Base-by-base conservation (phyloP, 2,888 invertebrate species). In the Phlogophora meticulosa region DNA sequence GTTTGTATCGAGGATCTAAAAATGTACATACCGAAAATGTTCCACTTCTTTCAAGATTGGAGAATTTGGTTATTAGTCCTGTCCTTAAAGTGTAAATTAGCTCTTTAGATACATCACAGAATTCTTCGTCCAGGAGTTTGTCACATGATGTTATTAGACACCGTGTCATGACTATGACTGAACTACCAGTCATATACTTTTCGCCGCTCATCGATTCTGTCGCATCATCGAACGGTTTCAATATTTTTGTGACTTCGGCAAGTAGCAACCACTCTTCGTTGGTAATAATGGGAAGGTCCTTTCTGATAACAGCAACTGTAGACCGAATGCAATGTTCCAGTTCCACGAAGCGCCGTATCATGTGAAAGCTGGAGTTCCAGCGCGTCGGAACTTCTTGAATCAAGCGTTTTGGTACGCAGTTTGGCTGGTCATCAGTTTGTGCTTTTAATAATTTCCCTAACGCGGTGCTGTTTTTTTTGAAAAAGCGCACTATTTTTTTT, bases 201-300 rank as follows among this genome's bases (percentile, higher is more conserved):
- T 46, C 46, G 15, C 46, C 46, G 46, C 46, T 46, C 24, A 46
- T 46, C 10, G 46, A 46, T 24, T 45, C 22, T 10, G 46, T 46
- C 3, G 24, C 46, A 22, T 46, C 24, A 46, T 46, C 46, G 22
- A 46, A 46, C 4, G 46, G 46, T 24, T 46, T 46, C 4, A 24
- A 46, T 24, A 24, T 46, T 15, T 46, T 46, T 3, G 24, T 4
- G 15, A 46, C 15, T 46, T 46, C 46, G 0, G 22, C 3, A 46
- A 46, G 24, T 24, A 46, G 24, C 24, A 24, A 24, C 46, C 46
- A 24, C 24, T 46, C 46, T 24, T 46, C 46, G 1, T 46, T 46
- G 22, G 4, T 15, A 4, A 46, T 46, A 15, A 46, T 46, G 4
- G 46, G 46, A 7, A 46, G 4, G 24, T 46, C 46, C 24, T 46